Percentiles rank a stretch among this genome's conserved stretches.
These are phyloP conservation scores for Druon quercuslanigerum DNA, from an alignment of 1,140 invertebrate genomes.

Conservation along the genomic window DNA sequence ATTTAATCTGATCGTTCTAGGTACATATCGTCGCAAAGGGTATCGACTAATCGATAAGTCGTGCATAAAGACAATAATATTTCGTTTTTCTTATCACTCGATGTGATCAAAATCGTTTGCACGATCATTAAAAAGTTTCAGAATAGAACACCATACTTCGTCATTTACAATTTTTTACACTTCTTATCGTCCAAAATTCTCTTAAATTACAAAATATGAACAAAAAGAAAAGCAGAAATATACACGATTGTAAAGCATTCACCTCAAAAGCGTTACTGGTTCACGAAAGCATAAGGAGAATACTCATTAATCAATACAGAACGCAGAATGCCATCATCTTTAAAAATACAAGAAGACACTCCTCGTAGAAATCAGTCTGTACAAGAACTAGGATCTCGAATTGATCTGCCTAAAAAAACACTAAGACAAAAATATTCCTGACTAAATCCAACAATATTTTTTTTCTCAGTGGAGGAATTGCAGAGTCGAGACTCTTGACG, in stretches of 20 bases:
- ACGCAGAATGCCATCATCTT: not conserved
- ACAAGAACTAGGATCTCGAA: not conserved
- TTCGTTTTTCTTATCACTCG: not conserved
- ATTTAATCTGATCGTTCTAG: slow-evolving; percentile 33
- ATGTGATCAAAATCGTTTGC: not conserved
- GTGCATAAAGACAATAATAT: slow-evolving; percentile 11
- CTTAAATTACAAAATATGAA: not conserved
- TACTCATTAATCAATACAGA: not conserved
- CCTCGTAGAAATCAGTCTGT: not conserved
- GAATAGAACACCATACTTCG: too few relatives aligned
- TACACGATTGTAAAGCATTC: too few relatives aligned
- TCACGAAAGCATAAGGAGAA: not conserved
- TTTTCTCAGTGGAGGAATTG: too few relatives aligned
- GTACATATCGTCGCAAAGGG: slow-evolving; percentile 13
- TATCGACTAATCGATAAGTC: not conserved
- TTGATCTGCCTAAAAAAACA: slow-evolving; percentile 31
- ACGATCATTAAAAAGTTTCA: too few relatives aligned
- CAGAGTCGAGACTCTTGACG: slow-evolving; percentile 38
- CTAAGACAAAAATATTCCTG: too few relatives aligned
- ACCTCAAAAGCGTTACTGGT: too few relatives aligned
- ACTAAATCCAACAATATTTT: too few relatives aligned
- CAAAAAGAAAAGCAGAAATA: not conserved
- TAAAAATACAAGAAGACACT: not conserved
- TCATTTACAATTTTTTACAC: too few relatives aligned
- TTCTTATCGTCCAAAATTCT: not conserved